Base-by-base conservation (phyloP, 2,113 vertebrate genomes). In the Strigops habroptila region DNA sequence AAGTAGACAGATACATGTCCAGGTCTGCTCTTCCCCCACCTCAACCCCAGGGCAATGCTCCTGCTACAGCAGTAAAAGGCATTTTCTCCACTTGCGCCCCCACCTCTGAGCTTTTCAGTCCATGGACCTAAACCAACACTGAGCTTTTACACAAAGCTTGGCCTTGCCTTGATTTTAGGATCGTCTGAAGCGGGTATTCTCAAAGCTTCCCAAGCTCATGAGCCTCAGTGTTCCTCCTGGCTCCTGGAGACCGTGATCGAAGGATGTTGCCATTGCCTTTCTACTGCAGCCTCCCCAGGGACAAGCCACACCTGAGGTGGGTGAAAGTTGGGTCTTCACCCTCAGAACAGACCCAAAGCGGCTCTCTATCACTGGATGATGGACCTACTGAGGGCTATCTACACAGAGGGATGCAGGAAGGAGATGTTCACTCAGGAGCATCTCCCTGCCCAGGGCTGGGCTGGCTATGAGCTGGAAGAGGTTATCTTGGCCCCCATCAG, bases 401-500 rank as follows among this genome's bases (percentile, higher is more conserved):
- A 1, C 3, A 7, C 12, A 22, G 62, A 85, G 52, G 19, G 33
- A 73, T 52, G 41, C 5, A 7, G 48, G 64, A 80, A 82, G 70
- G 21, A 82, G 91, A 59, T 46, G 60, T 18, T 88, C 49, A 22
- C 43, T 64, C 75, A 53, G n/a, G 18, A 88, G 25, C 69, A 73
- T 88, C 79, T 88, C 43, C 65, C 59, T 48, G 39, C 78, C 67
- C 7, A 2, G 41, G 74, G n/a, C 51, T 51, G 64, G 41, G 41
- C 80, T 87, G 67, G 64, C 68, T 79, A 8, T 1, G 7, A 91
- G 69, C 80, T 79, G 51, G 48, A 93, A 62, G 44, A 89, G 33
- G 86, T 93, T 97, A 95, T 97, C 96, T 93, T 6, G 10, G 52
- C 64, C 64, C 94, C 85, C 91, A 97, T 96, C 97, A 89, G 93